Conservation (phyloP, 2,113 vertebrate species). For the Pituophis catenifer region DNA sequence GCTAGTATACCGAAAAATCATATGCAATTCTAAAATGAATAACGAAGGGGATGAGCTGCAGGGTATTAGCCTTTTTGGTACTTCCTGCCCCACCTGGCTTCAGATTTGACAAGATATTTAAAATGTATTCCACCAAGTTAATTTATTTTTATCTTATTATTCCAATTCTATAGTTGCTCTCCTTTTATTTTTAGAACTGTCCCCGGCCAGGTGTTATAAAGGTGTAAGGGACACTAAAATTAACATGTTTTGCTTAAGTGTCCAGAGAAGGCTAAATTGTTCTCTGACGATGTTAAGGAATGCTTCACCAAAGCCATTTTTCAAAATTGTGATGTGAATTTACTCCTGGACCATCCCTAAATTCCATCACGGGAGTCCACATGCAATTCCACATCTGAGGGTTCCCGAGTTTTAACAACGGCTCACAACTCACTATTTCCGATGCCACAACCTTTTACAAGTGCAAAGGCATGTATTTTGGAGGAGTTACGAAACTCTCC, state of each 20-base stretch:
- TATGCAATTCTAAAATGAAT: neutral
- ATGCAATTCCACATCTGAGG: neutral
- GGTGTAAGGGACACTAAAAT: neutral
- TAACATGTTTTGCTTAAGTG: neutral
- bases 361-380: neutral
- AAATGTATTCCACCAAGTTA: neutral
- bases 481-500: neutral
- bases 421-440: neutral
- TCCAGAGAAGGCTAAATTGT: neutral
- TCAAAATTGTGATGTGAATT: neutral
- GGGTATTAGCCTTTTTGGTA: neutral
- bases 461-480: neutral
- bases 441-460: neutral
- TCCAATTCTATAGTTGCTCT: neutral
- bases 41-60: neutral
- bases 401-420: neutral
- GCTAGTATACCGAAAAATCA: no score
- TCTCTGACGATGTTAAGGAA: neutral
- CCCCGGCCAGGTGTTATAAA: neutral
- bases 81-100: no score
- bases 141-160: neutral
- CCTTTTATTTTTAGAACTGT: neutral
- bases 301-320: neutral
- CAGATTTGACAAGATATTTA: neutral
- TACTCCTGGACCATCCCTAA: neutral